These are phyloP conservation scores for Cirrhinus molitorella DNA, from an alignment of 2,797 vertebrate genomes.

Conservation along the genomic window DNA sequence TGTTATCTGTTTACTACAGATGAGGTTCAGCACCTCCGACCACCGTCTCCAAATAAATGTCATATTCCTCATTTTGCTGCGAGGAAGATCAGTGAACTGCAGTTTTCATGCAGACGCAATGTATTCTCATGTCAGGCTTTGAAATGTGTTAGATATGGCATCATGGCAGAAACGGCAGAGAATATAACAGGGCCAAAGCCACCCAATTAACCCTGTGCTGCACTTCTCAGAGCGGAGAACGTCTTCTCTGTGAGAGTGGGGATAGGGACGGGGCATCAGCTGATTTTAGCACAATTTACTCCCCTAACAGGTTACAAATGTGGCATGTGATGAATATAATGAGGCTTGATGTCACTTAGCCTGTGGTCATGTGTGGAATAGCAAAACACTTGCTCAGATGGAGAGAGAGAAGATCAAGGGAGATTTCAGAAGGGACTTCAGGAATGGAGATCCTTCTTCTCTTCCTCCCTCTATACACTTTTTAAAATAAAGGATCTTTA, in stretches of 20 bases:
- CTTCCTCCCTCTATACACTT: not conserved
- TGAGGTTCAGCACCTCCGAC: slow-evolving; percentile 62
- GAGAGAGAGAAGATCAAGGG: not conserved
- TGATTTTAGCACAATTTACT: slow-evolving; percentile 80
- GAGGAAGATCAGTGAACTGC: slow-evolving; percentile 45
- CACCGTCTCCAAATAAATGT: slow-evolving; percentile 62
- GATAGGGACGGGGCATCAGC: slow-evolving; percentile 62
- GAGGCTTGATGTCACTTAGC: slow-evolving; percentile 81
- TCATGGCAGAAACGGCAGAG: slow-evolving; percentile 50
- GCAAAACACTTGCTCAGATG: slow-evolving; percentile 64
- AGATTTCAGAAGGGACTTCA: not conserved
- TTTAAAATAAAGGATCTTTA: not conserved
- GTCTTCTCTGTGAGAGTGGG: slow-evolving; percentile 56
- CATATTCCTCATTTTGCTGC: slow-evolving; percentile 50
- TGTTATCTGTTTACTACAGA: slow-evolving; percentile 63
- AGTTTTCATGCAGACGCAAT: slow-evolving; percentile 40
- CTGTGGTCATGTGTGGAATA: slow-evolving; percentile 74
- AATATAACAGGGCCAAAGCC: slow-evolving; percentile 57
- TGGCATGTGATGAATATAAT: slow-evolving; percentile 84
- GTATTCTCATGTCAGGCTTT: slow-evolving; percentile 56
- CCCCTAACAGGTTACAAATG: slow-evolving; percentile 80
- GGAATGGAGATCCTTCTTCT: not conserved
- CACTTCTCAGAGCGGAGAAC: slow-evolving; percentile 56
- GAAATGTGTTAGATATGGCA: slow-evolving; percentile 52
- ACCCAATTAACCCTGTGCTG: slow-evolving; percentile 63